Percentiles rank a stretch among this genome's conserved stretches.
Conservation (phyloP, 2,797 vertebrate species). For the Poecilia gillii region DNA sequence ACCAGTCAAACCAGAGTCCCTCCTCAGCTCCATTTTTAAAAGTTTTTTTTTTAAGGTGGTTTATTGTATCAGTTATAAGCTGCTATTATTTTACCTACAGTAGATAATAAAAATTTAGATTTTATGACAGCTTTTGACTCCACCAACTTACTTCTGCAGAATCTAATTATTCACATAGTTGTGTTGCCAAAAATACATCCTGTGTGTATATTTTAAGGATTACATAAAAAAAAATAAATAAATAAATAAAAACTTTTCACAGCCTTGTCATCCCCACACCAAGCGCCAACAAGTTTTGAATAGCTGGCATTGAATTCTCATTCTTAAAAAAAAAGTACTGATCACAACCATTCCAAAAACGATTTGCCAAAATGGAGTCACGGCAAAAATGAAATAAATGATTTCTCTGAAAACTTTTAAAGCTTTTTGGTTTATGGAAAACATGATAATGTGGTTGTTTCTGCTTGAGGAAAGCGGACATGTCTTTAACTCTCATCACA, state of each 20-base stretch:
- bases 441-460: background rate
- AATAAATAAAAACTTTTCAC: background rate
- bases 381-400: background rate
- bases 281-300: background rate
- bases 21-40: background rate
- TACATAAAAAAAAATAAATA: too few species aligned
- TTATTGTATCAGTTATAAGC: background rate
- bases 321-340: background rate
- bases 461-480: background rate
- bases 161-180: background rate
- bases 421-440: background rate
- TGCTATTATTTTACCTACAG: background rate
- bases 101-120: background rate
- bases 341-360: background rate
- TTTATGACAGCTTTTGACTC: background rate
- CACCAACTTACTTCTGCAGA: background rate
- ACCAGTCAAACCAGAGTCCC: constrained; percentile 24
- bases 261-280: background rate
- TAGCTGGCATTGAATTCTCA: background rate
- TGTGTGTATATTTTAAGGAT: background rate
- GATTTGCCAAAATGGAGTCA: background rate
- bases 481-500: background rate
- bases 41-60: background rate
- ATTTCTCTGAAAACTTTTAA: background rate
- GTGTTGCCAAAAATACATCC: background rate